These are phyloP conservation scores for Gulo gulo DNA, from an alignment of 2,113 vertebrate species.

Conservation along the genomic window DNA sequence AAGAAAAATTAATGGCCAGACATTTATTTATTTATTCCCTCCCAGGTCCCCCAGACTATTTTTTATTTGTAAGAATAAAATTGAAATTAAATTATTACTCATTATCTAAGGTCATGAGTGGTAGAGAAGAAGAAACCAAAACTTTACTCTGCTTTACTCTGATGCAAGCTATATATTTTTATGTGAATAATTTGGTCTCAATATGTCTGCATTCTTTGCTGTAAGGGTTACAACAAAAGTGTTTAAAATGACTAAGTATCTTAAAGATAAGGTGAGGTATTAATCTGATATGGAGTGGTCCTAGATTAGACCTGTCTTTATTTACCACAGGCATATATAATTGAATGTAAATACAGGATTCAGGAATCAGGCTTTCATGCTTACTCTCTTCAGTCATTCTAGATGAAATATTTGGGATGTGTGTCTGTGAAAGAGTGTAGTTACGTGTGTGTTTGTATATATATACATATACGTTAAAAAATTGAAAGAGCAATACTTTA, in stretches of 20 bases:
- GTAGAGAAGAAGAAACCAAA: constrained; percentile 4
- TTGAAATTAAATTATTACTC: constrained; percentile 8
- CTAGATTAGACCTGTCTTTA: constrained; percentile 11
- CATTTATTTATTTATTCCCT: too few species aligned
- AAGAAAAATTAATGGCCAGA: not conserved
- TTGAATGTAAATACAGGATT: not conserved
- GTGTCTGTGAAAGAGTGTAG: not conserved
- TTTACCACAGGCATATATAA: constrained; percentile 13
- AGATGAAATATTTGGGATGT: not conserved
- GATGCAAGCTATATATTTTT: not conserved
- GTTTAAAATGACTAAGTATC: not conserved
- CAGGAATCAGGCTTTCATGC: not conserved
- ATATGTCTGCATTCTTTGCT: not conserved
- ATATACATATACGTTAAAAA: not conserved
- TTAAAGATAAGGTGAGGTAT: not conserved
- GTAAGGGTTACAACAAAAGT: not conserved
- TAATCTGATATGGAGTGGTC: constrained; percentile 7
- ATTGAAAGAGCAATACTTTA: not conserved
- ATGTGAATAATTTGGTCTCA: not conserved
- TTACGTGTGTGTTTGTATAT: not conserved
- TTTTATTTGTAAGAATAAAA: constrained; percentile 22
- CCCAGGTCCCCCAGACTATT: too few species aligned
- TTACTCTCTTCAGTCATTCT: constrained; percentile 2
- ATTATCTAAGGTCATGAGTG: not conserved
- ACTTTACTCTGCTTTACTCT: constrained; percentile 3